These are phyloP conservation scores for Parus major DNA, from an alignment of 2,113 vertebrate genomes.

Conservation along the genomic window DNA sequence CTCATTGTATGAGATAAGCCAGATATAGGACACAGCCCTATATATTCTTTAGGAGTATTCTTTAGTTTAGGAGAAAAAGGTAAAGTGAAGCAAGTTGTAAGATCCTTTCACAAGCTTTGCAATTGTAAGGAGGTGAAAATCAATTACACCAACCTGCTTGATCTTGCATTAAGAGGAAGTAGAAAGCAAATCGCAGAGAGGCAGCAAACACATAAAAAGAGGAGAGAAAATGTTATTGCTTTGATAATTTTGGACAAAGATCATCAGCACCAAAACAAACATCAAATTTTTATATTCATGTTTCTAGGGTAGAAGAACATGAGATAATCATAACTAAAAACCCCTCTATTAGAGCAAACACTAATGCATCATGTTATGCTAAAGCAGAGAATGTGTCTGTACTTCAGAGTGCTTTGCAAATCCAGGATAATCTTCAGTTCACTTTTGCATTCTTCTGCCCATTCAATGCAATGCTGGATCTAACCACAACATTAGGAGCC, in stretches of 20 bases:
- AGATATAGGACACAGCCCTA: neutral
- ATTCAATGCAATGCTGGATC: neutral
- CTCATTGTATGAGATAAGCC: neutral
- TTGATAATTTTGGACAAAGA: constrained; percentile 54
- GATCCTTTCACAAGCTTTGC: constrained; percentile 26
- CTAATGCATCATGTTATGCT: neutral
- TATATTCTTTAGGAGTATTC: neutral
- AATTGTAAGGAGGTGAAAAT: constrained; percentile 65
- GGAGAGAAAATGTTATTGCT: constrained; percentile 75
- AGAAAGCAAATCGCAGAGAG: constrained; percentile 82
- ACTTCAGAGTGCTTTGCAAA: neutral
- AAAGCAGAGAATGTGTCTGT: neutral
- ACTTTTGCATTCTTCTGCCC: neutral
- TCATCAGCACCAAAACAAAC: constrained; percentile 50
- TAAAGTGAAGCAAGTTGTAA: neutral
- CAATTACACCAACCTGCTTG: constrained; percentile 90
- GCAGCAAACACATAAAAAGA: constrained; percentile 77
- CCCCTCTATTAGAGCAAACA: neutral
- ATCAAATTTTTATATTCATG: neutral
- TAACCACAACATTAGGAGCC: constrained; percentile 5
- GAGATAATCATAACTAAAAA: constrained; percentile 4
- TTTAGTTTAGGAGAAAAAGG: neutral
- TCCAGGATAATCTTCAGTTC: constrained; percentile 4
- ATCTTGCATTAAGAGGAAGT: constrained; percentile 85
- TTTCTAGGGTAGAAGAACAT: constrained; percentile 26